Evolutionary conservation across 2,113 vertebrate genomes (phyloP).

Genomic region (Tragelaphus strepsiceros): DNA sequence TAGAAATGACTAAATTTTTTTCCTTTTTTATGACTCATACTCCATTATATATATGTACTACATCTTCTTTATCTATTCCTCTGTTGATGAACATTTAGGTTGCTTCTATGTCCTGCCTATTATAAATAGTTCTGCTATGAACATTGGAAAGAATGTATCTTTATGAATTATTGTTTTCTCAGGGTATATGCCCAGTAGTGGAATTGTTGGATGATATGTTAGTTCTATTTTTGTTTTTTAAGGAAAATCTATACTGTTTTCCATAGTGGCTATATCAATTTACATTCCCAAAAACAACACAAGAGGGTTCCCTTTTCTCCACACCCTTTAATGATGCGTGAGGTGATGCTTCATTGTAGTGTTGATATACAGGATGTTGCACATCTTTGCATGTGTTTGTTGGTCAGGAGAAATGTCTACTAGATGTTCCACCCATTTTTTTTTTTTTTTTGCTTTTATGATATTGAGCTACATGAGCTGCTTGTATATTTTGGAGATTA

Average conservation of each 20-base stretch:
- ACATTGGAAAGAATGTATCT: neutral
- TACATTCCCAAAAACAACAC: neutral
- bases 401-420: neutral
- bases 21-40: neutral
- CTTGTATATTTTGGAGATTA: neutral
- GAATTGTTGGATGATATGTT: neutral
- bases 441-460: neutral
- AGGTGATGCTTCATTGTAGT: neutral
- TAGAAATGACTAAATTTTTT: neutral
- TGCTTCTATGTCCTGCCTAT: neutral
- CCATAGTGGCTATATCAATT: neutral
- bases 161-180: neutral
- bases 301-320: neutral
- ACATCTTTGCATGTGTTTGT: neutral
- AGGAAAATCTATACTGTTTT: neutral
- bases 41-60: neutral
- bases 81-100: neutral
- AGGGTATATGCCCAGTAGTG: neutral
- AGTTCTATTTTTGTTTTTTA: neutral
- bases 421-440: neutral
- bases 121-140: neutral
- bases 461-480: neutral
- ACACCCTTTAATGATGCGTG: neutral
- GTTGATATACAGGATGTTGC: neutral
- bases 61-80: neutral